phyloP scores from a whole-genome alignment of 2,888 invertebrate genomes.

The Habrosyne pyritoides region DNA sequence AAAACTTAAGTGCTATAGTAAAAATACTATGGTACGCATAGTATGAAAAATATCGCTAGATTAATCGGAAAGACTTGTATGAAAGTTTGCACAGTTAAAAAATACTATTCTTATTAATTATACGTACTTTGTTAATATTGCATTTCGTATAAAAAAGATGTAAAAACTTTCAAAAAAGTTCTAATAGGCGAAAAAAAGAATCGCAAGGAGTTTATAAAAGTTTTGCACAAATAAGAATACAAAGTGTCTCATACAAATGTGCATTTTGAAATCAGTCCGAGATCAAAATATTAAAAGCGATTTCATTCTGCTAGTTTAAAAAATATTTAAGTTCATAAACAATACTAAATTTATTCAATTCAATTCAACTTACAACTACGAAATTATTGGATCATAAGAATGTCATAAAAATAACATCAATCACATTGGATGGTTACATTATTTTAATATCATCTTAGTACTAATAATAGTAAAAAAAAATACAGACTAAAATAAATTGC shows the following conservation, averaged over 20 bases:
- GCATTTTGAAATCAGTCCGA: constrained; percentile 6
- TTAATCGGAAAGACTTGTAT: constrained; percentile 62
- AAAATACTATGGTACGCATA: constrained; percentile 57
- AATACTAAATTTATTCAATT: constrained; percentile 1
- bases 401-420: background rate
- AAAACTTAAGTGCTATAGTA: constrained; percentile 56
- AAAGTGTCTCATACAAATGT: background rate
- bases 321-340: background rate
- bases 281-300: constrained; percentile 7
- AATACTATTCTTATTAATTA: background rate
- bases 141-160: constrained; percentile 9
- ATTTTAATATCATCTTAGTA: constrained; percentile 14
- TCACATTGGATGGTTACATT: constrained; percentile 6
- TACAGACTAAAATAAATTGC: constrained; percentile 27
- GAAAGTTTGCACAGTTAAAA: constrained; percentile 16
- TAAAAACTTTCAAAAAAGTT: constrained; percentile 8
- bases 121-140: constrained; percentile 13
- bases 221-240: background rate
- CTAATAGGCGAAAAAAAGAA: background rate
- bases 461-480: constrained; percentile 3
- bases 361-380: background rate
- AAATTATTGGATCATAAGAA: background rate
- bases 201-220: background rate
- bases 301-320: background rate
- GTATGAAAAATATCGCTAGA: constrained; percentile 73